Evolutionary conservation across 2,797 vertebrate genomes (phyloP), one percentile per base, ranked within the genome.

Genomic region (Gorsachius magnificus): DNA sequence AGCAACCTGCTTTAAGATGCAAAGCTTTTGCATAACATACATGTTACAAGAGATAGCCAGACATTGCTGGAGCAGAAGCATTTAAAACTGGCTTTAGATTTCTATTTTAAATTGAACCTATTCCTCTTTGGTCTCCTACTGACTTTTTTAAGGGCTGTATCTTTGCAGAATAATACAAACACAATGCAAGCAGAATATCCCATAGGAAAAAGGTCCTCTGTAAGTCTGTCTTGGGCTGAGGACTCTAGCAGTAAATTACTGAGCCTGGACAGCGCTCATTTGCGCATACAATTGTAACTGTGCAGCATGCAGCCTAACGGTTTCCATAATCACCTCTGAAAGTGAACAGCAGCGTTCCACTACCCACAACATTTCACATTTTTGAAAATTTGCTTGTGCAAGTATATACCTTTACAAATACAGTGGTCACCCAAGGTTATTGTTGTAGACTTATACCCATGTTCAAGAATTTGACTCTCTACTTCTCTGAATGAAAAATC

Each of bases 201-300:
- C 61, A 21, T 0, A 65, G 14, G 33, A 84, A 71, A 51, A 57
- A 86, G 24, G 36, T 68, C 41, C 64, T n/a, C 45, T 53, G 1
- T 11, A 35, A 43, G 43, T 8, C 36, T 69, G 21, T 10, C 43
- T 28, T 6, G 60, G 51, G 60, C 51, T 68, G 64, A 75, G 82
- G 57, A 16, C 7, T 53, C 33, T 2, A 45, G 45, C 45, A 54
- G 16, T 6, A 54, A 46, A 20, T 35, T 4, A 10, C 20, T 0
- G 0, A 91, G 45, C 33, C 41, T 31, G 43, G 68, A 29, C 28
- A 58, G 51, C 0, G 1, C 68, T 48, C 0, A 0, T 43, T 26
- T 38, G 68, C 66, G 72, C 38, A 29, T 8, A 5, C 41, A 29
- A 6, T 14, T 18, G 1, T 8, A 74, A 11, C 11, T 4, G 29